These are phyloP conservation scores for Sclerodermus sp. DNA, from an alignment of 2,888 invertebrate species.

Conservation along the genomic window DNA sequence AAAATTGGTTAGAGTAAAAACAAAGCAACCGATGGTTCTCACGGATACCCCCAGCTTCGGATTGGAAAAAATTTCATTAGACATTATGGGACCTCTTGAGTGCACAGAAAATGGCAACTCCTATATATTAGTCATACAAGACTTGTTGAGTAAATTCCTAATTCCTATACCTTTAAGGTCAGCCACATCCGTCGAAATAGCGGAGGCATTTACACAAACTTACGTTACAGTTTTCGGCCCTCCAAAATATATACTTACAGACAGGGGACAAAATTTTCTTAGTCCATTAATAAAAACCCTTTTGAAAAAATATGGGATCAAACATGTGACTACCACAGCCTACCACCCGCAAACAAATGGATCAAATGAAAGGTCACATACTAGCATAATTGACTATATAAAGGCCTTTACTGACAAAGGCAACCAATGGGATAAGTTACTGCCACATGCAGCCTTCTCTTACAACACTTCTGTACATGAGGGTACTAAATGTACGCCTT, in stretches of 20 bases:
- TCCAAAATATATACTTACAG: slow-evolving; percentile 13
- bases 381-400: slow-evolving; percentile 12
- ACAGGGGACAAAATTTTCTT: slow-evolving; percentile 17
- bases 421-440: slow-evolving; percentile 10
- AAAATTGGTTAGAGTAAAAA: slow-evolving; percentile 12
- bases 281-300: slow-evolving; percentile 10
- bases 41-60: slow-evolving; percentile 8
- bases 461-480: slow-evolving; percentile 18
- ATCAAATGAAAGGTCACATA: slow-evolving; percentile 10
- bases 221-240: slow-evolving; percentile 12
- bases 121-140: slow-evolving; percentile 8
- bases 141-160: slow-evolving; percentile 5
- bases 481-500: slow-evolving; percentile 10
- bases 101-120: slow-evolving; percentile 12
- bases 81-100: slow-evolving; percentile 20
- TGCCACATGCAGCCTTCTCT: slow-evolving; percentile 9
- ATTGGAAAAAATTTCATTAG: slow-evolving; percentile 10
- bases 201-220: background rate
- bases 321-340: slow-evolving; percentile 4
- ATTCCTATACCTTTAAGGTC: slow-evolving; percentile 2
- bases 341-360: slow-evolving; percentile 15
- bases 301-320: slow-evolving; percentile 1
- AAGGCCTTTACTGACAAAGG: slow-evolving; percentile 12
- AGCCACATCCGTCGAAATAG: slow-evolving; percentile 9
- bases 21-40: slow-evolving; percentile 9